These are phyloP conservation scores for Calosoma granatense DNA, from an alignment of 1,140 invertebrate genomes.

Conservation along the genomic window DNA sequence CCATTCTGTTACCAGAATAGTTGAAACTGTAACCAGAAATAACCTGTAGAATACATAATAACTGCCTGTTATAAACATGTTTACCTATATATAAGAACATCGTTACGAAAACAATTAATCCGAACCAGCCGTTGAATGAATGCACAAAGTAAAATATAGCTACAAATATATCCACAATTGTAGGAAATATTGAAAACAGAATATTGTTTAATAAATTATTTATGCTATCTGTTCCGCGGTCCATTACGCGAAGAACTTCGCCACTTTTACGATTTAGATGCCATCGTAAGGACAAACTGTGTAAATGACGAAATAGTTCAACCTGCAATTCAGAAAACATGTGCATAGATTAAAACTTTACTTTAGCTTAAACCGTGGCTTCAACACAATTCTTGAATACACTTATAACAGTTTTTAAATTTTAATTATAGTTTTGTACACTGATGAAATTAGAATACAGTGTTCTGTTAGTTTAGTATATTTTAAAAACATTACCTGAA, in stretches of 20 bases:
- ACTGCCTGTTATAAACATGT: too few species aligned
- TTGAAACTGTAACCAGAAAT: slow-evolving; percentile 50
- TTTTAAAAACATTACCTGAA: slow-evolving; percentile 51
- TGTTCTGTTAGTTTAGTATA: neutral
- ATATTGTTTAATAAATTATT: slow-evolving; percentile 87
- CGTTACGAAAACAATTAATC: slow-evolving; percentile 83
- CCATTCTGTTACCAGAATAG: slow-evolving; percentile 89
- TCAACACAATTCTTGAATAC: too few species aligned
- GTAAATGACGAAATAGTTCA: slow-evolving; percentile 75
- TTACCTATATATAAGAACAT: slow-evolving; percentile 89
- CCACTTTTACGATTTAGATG: slow-evolving; percentile 90
- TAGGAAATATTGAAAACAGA: slow-evolving; percentile 80
- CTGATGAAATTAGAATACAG: neutral
- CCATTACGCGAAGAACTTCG: slow-evolving; percentile 89
- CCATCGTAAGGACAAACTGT: slow-evolving; percentile 78
- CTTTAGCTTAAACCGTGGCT: neutral
- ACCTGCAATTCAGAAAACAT: slow-evolving; percentile 41
- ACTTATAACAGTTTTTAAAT: too few species aligned
- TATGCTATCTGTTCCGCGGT: slow-evolving; percentile 89
- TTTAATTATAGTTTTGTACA: too few species aligned
- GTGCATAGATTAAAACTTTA: too few species aligned
- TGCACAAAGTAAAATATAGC: slow-evolving; percentile 83
- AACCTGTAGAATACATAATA: neutral
- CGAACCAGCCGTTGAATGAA: slow-evolving; percentile 88
- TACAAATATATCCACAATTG: slow-evolving; percentile 85